A percentile compares a stretch with the other conserved stretches of the same genome.
phyloP scores from a whole-genome alignment of 1,140 invertebrate genomes.

The Zaprionus tsacasi region DNA sequence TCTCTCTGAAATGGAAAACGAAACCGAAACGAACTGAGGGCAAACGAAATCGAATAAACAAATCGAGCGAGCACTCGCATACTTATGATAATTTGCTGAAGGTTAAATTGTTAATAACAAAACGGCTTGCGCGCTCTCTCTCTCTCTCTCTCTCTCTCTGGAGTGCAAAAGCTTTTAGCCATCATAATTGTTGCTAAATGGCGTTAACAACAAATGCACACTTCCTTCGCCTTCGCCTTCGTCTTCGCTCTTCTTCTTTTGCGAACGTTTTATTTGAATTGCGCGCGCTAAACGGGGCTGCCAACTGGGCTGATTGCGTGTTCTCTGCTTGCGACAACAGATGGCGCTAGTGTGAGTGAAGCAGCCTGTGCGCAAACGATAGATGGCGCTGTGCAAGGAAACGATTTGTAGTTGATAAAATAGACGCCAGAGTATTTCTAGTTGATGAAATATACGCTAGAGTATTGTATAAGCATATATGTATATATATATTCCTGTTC shows the following conservation, averaged over 20 bases:
- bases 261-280: constrained; percentile 16
- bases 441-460: too few relatives aligned
- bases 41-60: constrained; percentile 35
- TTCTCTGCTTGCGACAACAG: not conserved
- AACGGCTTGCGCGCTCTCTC: constrained; percentile 22
- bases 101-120: constrained; percentile 62
- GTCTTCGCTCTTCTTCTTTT: not conserved
- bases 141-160: constrained; percentile 5
- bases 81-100: constrained; percentile 66
- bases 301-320: constrained; percentile 1
- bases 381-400: not conserved
- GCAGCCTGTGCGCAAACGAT: not conserved
- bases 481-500: not conserved
- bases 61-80: constrained; percentile 51
- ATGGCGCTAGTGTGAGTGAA: not conserved
- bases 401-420: too few relatives aligned
- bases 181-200: constrained; percentile 56
- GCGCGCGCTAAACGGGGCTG: constrained; percentile 19
- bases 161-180: constrained; percentile 42
- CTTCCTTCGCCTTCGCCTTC: not conserved
- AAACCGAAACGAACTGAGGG: constrained; percentile 19
- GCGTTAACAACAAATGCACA: constrained; percentile 42
- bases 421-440: not conserved
- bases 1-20: constrained; percentile 31
- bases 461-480: too few relatives aligned